Percentiles rank a stretch among this genome's conserved stretches.
Evolutionary conservation across 2,888 invertebrate species (phyloP).

Genomic region (Argyresthia albistria): DNA sequence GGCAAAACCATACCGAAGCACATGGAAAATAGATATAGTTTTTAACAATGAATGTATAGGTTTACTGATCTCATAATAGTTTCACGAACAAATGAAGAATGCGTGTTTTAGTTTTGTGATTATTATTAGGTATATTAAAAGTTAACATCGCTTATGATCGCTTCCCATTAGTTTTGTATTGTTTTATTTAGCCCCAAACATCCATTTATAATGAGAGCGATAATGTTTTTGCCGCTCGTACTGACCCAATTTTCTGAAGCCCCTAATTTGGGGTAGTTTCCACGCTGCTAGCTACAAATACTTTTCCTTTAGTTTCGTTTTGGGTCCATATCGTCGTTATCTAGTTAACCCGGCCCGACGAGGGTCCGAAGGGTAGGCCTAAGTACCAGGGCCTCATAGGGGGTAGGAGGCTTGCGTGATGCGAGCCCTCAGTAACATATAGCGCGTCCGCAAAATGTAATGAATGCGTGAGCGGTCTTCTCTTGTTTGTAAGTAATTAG

Average conservation of each 20-base stretch:
- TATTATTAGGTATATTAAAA: too few relatives aligned
- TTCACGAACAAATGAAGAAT: too few relatives aligned
- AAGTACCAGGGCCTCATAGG: conserved; percentile 47
- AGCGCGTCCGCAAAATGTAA: conserved; percentile 35
- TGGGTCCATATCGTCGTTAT: conserved; percentile 64
- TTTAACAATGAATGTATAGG: too few relatives aligned
- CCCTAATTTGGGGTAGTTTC: conserved; percentile 51
- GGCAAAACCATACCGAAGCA: too few relatives aligned
- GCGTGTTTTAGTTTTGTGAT: too few relatives aligned
- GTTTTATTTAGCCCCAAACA: too few relatives aligned
- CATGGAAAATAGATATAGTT: too few relatives aligned
- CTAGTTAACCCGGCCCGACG: conserved; percentile 67
- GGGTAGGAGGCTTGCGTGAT: conserved; percentile 33
- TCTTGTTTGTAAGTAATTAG: conserved; percentile 54
- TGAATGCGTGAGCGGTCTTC: conserved; percentile 46
- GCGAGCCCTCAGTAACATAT: conserved; percentile 14
- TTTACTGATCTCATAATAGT: too few relatives aligned
- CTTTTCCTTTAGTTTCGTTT: conserved; percentile 66
- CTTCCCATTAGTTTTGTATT: too few relatives aligned
- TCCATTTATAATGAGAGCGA: too few relatives aligned
- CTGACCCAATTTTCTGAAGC: conserved; percentile 36
- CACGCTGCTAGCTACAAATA: conserved; percentile 55
- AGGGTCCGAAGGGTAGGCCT: conserved; percentile 61
- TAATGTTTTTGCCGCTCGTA: too few relatives aligned
- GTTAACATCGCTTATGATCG: too few relatives aligned